phyloP scores from a whole-genome alignment of 2,113 vertebrate species.

The Etheostoma cragini region DNA sequence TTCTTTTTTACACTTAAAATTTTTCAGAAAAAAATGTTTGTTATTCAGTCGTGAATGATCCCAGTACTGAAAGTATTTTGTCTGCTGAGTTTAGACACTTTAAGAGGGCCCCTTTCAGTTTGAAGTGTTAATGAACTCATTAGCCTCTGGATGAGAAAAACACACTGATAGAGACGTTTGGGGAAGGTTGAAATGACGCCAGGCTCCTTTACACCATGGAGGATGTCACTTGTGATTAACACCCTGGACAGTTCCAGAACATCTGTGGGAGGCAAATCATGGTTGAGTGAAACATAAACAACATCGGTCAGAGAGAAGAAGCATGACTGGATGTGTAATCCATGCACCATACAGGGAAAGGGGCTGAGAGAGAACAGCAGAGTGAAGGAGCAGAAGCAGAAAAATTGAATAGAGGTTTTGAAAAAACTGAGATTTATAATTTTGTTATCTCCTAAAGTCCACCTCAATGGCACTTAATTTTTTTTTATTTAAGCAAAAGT shows the following conservation, averaged over 20 bases:
- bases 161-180: slow-evolving; percentile 50
- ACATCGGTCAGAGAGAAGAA: slow-evolving; percentile 60
- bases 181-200: slow-evolving; percentile 46
- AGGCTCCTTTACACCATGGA: slow-evolving; percentile 61
- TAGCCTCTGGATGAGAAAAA: slow-evolving; percentile 76
- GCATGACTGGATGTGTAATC: slow-evolving; percentile 65
- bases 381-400: slow-evolving; percentile 25
- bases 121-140: slow-evolving; percentile 74
- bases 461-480: background rate
- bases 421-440: slow-evolving; percentile 4
- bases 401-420: slow-evolving; percentile 4
- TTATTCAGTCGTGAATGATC: slow-evolving; percentile 7
- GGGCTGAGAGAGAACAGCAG: slow-evolving; percentile 32
- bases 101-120: slow-evolving; percentile 29
- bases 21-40: background rate
- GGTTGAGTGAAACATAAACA: slow-evolving; percentile 74
- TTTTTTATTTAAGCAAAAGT: no score
- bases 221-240: slow-evolving; percentile 78
- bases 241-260: slow-evolving; percentile 75
- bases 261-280: slow-evolving; percentile 73
- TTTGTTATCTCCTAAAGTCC: background rate
- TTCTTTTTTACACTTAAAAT: slow-evolving; percentile 1
- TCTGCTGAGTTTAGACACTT: slow-evolving; percentile 17
- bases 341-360: slow-evolving; percentile 44
- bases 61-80: slow-evolving; percentile 13